These are phyloP conservation scores for Blastobasis adustella DNA, from an alignment of 2,888 invertebrate genomes.

Conservation along the genomic window DNA sequence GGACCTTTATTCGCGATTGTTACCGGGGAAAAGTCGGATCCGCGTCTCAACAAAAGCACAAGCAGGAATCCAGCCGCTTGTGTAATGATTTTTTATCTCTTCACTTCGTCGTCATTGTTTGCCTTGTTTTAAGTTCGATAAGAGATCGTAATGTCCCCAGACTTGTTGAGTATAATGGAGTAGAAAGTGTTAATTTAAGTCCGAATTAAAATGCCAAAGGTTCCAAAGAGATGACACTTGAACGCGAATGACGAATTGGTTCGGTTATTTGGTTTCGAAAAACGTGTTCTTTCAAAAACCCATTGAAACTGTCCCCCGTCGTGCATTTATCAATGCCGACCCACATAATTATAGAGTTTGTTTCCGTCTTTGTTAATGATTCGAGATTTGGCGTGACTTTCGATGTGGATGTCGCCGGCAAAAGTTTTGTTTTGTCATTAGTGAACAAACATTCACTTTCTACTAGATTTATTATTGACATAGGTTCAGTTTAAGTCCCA, in stretches of 20 bases:
- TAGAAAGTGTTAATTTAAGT: no score
- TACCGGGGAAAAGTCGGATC: not conserved
- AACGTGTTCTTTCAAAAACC: slow-evolving; percentile 16
- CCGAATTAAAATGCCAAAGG: not conserved
- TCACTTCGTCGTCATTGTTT: no score
- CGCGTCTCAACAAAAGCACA: slow-evolving; percentile 1
- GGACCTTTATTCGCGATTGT: not conserved
- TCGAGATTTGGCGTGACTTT: slow-evolving; percentile 31
- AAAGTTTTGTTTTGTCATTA: slow-evolving; percentile 37
- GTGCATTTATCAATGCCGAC: slow-evolving; percentile 47
- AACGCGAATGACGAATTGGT: no score
- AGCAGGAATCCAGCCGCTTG: no score
- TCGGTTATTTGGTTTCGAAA: not conserved
- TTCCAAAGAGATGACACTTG: no score
- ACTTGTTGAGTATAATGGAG: no score
- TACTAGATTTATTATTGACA: slow-evolving; percentile 10
- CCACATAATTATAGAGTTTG: slow-evolving; percentile 25
- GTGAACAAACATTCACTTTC: slow-evolving; percentile 26
- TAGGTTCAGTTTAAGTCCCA: slow-evolving; percentile 10
- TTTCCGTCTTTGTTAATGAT: slow-evolving; percentile 28
- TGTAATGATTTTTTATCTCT: no score
- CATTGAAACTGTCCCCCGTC: slow-evolving; percentile 28
- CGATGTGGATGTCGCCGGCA: slow-evolving; percentile 40
- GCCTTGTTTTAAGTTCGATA: no score
- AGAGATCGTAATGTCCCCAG: no score